Percentiles rank a stretch among this genome's conserved stretches.
phyloP scores from a whole-genome alignment of 2,797 vertebrate species.

The Megaceryle alcyon region DNA sequence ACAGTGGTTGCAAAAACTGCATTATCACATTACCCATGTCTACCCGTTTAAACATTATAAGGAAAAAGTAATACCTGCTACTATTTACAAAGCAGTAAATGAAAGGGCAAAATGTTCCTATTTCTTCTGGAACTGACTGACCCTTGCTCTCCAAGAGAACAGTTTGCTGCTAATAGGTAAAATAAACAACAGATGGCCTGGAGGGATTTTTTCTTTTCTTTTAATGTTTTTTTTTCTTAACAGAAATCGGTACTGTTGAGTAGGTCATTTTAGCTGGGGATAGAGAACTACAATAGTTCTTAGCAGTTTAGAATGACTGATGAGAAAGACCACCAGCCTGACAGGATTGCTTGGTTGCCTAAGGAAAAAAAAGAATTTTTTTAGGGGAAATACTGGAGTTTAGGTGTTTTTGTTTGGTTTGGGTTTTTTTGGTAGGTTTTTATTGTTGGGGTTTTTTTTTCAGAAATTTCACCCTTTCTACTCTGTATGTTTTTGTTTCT shows the following conservation, averaged over 20 bases:
- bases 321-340: neutral
- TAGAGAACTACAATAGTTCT: neutral
- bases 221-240: constrained; percentile 45
- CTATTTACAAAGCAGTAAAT: constrained; percentile 39
- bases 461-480: neutral
- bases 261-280: constrained; percentile 34
- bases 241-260: constrained; percentile 3
- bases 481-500: neutral
- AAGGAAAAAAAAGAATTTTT: neutral
- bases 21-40: neutral
- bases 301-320: neutral
- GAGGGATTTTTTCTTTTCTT: constrained; percentile 5
- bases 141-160: constrained; percentile 43
- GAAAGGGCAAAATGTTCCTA: constrained; percentile 25
- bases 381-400: neutral
- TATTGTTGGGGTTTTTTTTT: no score
- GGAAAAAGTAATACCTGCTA: constrained; percentile 20
- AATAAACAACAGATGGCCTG: constrained; percentile 68
- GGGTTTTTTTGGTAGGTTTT: no score
- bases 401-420: neutral
- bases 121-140: constrained; percentile 31
- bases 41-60: constrained; percentile 28
- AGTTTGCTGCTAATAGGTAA: constrained; percentile 60
- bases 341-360: neutral
- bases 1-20: neutral